Conservation (phyloP, 2,113 vertebrate genomes). For the Chloropsis cyanopogon region DNA sequence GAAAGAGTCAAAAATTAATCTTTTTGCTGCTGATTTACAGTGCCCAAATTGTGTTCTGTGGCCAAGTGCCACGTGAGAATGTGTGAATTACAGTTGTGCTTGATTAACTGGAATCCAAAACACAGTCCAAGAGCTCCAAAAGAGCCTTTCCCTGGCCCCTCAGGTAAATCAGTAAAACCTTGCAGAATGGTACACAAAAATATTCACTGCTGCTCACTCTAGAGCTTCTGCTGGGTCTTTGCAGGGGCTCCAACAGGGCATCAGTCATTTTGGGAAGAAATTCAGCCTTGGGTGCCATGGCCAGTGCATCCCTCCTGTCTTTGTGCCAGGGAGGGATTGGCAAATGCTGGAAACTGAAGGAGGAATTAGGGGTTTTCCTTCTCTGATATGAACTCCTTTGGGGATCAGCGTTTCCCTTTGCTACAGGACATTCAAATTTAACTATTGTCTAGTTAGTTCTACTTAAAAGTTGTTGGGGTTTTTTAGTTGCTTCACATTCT, state of each 20-base stretch:
- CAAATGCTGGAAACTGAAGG: neutral
- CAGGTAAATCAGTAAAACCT: neutral
- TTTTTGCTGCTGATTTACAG: neutral
- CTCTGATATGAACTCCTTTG: neutral
- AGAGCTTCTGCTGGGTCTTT: neutral
- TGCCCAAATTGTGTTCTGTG: neutral
- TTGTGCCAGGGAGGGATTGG: neutral
- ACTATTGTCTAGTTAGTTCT: neutral
- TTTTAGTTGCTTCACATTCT: neutral
- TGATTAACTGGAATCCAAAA: neutral
- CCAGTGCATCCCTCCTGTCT: neutral
- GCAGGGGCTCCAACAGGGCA: neutral
- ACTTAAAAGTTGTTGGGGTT: neutral
- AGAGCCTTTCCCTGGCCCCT: neutral
- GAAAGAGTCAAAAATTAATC: neutral
- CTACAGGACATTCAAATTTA: neutral
- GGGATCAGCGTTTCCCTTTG: neutral
- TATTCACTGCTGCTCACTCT: neutral
- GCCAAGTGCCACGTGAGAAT: neutral
- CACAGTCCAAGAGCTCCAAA: neutral
- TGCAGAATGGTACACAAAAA: neutral
- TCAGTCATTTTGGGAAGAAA: neutral
- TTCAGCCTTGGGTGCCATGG: neutral
- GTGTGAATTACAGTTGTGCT: neutral
- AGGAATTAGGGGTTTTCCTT: neutral